A percentile compares a stretch with the other conserved stretches of the same genome.
Conservation (phyloP, 2,888 invertebrate genomes). For the Fragum fragum region DNA sequence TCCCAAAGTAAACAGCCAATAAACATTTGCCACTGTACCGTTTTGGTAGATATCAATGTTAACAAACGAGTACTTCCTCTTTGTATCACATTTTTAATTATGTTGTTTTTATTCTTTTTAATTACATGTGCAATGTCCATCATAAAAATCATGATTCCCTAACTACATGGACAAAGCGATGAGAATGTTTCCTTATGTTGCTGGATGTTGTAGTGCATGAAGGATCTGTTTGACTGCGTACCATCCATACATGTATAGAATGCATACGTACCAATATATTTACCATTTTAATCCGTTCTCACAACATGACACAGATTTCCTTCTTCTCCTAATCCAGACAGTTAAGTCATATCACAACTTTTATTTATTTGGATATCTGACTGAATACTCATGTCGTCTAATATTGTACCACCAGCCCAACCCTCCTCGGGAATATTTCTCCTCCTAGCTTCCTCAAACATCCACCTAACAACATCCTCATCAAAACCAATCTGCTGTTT, state of each 20-base stretch:
- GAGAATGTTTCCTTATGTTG: slow-evolving; percentile 21
- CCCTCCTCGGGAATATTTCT: slow-evolving; percentile 34
- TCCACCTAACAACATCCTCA: slow-evolving; percentile 42
- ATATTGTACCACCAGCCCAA: slow-evolving; percentile 39
- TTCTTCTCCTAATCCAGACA: slow-evolving; percentile 57
- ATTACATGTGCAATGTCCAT: slow-evolving; percentile 47
- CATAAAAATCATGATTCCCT: slow-evolving; percentile 23
- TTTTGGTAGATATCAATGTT: not conserved
- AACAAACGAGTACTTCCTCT: slow-evolving; percentile 34
- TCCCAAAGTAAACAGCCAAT: slow-evolving; percentile 56
- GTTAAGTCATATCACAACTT: slow-evolving; percentile 52
- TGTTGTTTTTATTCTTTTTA: slow-evolving; percentile 38
- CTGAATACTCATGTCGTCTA: slow-evolving; percentile 57
- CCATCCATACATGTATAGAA: slow-evolving; percentile 48
- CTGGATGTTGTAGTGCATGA: slow-evolving; percentile 34
- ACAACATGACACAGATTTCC: slow-evolving; percentile 42
- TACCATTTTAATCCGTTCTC: slow-evolving; percentile 47
- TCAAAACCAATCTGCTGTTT: slow-evolving; percentile 38
- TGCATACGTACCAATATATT: slow-evolving; percentile 56
- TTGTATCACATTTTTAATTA: slow-evolving; percentile 41
- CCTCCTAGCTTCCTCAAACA: slow-evolving; percentile 32
- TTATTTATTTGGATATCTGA: slow-evolving; percentile 57
- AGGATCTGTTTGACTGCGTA: slow-evolving; percentile 42
- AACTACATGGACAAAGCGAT: slow-evolving; percentile 23
- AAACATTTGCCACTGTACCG: slow-evolving; percentile 59